Conservation (phyloP, 2,888 invertebrate genomes). For the Muschampia plurimacula region DNA sequence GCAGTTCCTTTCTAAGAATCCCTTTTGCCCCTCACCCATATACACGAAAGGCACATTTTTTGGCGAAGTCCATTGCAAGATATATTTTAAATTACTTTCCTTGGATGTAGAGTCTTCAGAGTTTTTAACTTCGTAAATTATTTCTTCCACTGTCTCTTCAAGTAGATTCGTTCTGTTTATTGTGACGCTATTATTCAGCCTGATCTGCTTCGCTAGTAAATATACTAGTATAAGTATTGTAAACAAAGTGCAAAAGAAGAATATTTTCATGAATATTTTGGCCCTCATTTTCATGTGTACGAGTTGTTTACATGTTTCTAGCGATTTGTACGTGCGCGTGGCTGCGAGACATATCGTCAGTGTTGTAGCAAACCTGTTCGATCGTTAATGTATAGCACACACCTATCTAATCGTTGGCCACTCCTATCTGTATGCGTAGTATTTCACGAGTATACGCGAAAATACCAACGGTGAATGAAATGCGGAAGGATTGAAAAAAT, state of each 20-base stretch:
- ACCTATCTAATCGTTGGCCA: slow-evolving; percentile 22
- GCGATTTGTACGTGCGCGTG: slow-evolving; percentile 3
- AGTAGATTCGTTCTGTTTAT: neutral
- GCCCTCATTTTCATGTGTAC: slow-evolving; percentile 17
- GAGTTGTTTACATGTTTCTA: neutral
- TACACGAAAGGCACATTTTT: slow-evolving; percentile 58
- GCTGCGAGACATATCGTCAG: slow-evolving; percentile 11
- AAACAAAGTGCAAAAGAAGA: slow-evolving; percentile 21
- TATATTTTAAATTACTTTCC: slow-evolving; percentile 53
- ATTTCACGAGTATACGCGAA: neutral
- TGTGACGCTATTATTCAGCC: neutral
- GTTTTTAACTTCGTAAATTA: neutral
- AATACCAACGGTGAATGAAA: too few species aligned
- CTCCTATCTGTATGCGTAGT: slow-evolving; percentile 5
- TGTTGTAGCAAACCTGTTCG: neutral
- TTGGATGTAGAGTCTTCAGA: slow-evolving; percentile 12
- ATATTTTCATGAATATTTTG: slow-evolving; percentile 23
- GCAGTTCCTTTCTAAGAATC: slow-evolving; percentile 51
- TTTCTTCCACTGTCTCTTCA: neutral
- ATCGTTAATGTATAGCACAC: neutral
- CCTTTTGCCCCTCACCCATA: slow-evolving; percentile 54
- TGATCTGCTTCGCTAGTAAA: neutral
- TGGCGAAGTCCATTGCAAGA: slow-evolving; percentile 63
- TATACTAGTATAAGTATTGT: slow-evolving; percentile 14
- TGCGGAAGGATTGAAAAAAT: too few species aligned